Conservation (phyloP, 30 jellyfish, hydroid and myxozoan genomes). For the Hydractinia symbiolongicarpus region DNA sequence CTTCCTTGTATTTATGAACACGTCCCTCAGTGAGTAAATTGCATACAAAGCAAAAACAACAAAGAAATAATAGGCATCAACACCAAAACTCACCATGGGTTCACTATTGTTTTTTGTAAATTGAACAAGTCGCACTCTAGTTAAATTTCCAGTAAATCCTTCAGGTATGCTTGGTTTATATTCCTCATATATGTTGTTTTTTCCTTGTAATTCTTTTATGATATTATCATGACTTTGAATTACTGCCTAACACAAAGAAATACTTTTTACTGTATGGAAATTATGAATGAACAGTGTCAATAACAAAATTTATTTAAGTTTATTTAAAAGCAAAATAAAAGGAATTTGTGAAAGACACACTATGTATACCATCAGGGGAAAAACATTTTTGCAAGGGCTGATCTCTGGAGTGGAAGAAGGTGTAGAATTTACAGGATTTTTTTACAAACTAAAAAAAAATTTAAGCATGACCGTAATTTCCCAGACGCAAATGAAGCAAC, state of each 20-base stretch:
- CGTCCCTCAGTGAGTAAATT: too few species aligned
- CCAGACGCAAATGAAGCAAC: too few species aligned
- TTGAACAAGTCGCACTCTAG: conserved; percentile 92
- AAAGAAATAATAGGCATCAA: too few species aligned
- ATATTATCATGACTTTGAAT: conserved; percentile 54
- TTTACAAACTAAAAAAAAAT: too few species aligned
- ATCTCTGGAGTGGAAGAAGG: too few species aligned
- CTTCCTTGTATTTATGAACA: too few species aligned
- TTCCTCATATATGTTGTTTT: neutral
- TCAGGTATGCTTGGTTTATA: conserved; percentile 33
- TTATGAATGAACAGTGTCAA: neutral
- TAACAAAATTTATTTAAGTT: neutral
- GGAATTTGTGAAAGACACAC: neutral
- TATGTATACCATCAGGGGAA: too few species aligned
- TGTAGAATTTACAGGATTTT: too few species aligned
- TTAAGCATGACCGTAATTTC: too few species aligned
- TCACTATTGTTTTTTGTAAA: conserved; percentile 69
- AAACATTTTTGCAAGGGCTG: too few species aligned
- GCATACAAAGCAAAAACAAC: too few species aligned
- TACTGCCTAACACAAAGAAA: conserved; percentile 47
- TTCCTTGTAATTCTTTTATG: conserved; percentile 36
- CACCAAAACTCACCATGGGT: conserved; percentile 55
- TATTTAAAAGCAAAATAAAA: neutral
- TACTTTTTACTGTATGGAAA: neutral
- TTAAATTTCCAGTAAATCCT: conserved; percentile 53